Evolutionary conservation across 2,113 vertebrate genomes (phyloP).

Genomic region (Bothrops jararaca): DNA sequence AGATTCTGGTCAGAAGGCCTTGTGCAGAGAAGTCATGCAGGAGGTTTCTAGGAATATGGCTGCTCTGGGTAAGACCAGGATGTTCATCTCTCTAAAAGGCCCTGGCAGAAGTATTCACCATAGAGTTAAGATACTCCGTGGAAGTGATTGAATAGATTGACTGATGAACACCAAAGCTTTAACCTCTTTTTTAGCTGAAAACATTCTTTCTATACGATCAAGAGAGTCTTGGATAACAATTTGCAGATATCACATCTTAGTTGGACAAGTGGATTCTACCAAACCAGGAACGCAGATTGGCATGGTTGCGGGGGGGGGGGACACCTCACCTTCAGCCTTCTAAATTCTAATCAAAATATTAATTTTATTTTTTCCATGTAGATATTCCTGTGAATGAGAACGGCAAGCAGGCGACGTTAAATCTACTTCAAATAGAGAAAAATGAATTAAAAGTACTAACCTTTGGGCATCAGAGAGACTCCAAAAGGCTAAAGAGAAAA

Average conservation of each 20-base stretch:
- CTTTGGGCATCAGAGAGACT: too few species aligned
- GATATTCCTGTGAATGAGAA: background rate
- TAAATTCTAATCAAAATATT: background rate
- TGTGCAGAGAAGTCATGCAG: background rate
- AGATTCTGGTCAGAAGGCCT: background rate
- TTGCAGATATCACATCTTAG: background rate
- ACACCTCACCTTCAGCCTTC: background rate
- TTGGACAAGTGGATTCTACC: background rate
- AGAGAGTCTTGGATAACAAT: background rate
- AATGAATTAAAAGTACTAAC: too few species aligned
- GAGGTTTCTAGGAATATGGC: background rate
- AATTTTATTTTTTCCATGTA: background rate
- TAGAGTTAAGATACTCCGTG: background rate
- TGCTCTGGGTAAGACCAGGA: background rate
- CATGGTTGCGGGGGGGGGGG: background rate
- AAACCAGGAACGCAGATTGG: background rate
- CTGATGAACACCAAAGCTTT: background rate
- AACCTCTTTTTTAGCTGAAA: background rate
- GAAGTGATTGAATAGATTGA: background rate
- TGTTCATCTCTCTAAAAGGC: background rate
- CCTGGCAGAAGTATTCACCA: background rate
- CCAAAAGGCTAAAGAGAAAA: too few species aligned
- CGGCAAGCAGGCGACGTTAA: too few species aligned
- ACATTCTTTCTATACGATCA: too few species aligned
- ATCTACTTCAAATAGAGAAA: too few species aligned